These are phyloP conservation scores for Prunella strophiata DNA, from an alignment of 2,797 vertebrate genomes.

Conservation along the genomic window DNA sequence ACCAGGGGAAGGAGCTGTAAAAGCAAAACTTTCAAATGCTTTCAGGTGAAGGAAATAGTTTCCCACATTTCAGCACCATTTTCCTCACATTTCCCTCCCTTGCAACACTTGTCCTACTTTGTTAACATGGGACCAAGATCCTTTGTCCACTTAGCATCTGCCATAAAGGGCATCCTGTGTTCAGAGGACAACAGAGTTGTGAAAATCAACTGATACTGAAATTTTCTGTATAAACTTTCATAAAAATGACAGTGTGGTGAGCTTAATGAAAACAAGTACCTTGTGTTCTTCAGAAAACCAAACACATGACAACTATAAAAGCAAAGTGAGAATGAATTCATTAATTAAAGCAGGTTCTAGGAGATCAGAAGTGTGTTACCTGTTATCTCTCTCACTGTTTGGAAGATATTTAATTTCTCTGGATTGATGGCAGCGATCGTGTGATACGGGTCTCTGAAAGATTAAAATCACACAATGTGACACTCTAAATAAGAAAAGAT, in stretches of 20 bases:
- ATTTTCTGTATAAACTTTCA: neutral
- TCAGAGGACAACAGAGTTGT: neutral
- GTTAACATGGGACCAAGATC: neutral
- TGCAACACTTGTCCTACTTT: neutral
- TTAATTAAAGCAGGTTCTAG: neutral
- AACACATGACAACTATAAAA: neutral
- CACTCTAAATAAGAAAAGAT: neutral
- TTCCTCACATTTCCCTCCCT: neutral
- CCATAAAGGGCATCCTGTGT: neutral
- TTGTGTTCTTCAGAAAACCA: neutral
- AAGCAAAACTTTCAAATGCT: neutral
- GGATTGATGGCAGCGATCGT: slow-evolving; percentile 92
- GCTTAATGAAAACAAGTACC: neutral
- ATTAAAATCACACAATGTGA: neutral
- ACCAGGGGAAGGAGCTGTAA: neutral
- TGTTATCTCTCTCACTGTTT: slow-evolving; percentile 96
- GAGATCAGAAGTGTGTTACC: slow-evolving; percentile 74
- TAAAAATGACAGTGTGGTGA: rapidly evolving
- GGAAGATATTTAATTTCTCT: slow-evolving; percentile 90
- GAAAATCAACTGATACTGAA: neutral
- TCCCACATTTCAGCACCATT: neutral
- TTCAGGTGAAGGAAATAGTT: neutral
- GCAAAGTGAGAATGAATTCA: neutral
- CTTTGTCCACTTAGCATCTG: neutral
- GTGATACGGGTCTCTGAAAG: slow-evolving; percentile 92